phyloP scores from a whole-genome alignment of 2,797 vertebrate species.

The Urosaurus nigricauda region DNA sequence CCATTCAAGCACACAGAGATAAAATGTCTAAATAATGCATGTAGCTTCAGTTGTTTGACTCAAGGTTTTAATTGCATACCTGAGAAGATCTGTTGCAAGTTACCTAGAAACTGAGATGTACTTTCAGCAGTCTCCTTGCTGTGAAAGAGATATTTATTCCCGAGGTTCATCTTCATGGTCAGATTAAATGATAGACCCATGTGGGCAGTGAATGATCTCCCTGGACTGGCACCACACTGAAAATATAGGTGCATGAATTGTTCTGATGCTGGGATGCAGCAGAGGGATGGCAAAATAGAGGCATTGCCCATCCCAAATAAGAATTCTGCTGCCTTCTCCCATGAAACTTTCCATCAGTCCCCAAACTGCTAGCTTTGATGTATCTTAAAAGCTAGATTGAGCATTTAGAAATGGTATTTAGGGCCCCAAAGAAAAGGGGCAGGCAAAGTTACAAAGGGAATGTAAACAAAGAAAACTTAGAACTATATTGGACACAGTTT shows the following conservation, averaged over 20 bases:
- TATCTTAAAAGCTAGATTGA: too few relatives aligned
- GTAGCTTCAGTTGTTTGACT: conserved; percentile 20
- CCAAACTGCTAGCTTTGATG: too few relatives aligned
- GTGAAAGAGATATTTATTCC: neutral
- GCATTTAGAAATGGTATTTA: too few relatives aligned
- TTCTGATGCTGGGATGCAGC: neutral
- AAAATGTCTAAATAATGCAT: conserved; percentile 22
- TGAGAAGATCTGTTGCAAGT: conserved; percentile 17
- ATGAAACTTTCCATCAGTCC: too few relatives aligned
- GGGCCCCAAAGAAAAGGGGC: too few relatives aligned
- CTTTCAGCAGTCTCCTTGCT: neutral
- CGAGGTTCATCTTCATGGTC: neutral
- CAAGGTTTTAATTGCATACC: conserved; percentile 25
- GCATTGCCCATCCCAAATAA: too few relatives aligned
- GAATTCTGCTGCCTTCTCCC: too few relatives aligned
- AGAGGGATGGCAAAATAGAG: too few relatives aligned
- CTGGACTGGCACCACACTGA: neutral
- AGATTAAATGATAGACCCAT: neutral
- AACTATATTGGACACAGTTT: too few relatives aligned
- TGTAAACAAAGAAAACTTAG: too few relatives aligned
- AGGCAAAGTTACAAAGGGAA: too few relatives aligned
- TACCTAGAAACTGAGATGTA: neutral
- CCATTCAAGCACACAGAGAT: conserved; percentile 23
- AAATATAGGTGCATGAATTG: neutral
- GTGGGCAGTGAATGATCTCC: neutral